phyloP scores from a whole-genome alignment of 2,113 vertebrate genomes.

The Procapra przewalskii region DNA sequence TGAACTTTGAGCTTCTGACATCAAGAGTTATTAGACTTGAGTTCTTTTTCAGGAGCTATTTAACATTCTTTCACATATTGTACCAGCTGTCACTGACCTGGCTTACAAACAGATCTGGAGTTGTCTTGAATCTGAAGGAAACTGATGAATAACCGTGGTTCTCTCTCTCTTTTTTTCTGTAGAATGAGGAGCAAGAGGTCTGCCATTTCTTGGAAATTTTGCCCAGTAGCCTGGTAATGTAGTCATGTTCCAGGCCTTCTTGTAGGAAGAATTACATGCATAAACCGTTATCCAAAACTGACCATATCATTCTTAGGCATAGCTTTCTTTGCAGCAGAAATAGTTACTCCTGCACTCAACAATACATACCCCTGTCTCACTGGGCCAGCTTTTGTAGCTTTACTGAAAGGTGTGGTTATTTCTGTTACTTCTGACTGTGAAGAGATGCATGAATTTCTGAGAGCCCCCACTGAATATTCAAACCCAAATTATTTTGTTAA shows the following conservation, averaged over 20 bases:
- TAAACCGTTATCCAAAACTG: neutral
- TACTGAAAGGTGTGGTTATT: neutral
- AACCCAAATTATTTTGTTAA: neutral
- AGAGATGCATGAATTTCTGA: neutral
- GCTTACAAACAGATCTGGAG: neutral
- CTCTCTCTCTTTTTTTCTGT: neutral
- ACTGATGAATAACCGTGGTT: neutral
- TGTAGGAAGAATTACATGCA: neutral
- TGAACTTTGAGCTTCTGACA: neutral
- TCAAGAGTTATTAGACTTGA: neutral
- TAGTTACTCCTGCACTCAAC: neutral
- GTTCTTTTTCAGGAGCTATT: neutral
- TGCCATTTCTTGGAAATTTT: neutral
- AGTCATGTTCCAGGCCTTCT: neutral
- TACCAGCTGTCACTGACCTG: neutral
- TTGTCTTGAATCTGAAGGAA: neutral
- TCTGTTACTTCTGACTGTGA: neutral
- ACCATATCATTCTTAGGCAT: neutral
- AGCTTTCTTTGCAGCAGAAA: neutral
- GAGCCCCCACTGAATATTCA: neutral
- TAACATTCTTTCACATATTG: neutral
- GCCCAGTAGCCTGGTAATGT: neutral
- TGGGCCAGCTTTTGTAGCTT: neutral
- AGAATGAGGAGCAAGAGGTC: neutral
- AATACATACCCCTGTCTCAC: neutral